Evolutionary conservation across 2,113 vertebrate species (phyloP).

Genomic region (Colaptes auratus): DNA sequence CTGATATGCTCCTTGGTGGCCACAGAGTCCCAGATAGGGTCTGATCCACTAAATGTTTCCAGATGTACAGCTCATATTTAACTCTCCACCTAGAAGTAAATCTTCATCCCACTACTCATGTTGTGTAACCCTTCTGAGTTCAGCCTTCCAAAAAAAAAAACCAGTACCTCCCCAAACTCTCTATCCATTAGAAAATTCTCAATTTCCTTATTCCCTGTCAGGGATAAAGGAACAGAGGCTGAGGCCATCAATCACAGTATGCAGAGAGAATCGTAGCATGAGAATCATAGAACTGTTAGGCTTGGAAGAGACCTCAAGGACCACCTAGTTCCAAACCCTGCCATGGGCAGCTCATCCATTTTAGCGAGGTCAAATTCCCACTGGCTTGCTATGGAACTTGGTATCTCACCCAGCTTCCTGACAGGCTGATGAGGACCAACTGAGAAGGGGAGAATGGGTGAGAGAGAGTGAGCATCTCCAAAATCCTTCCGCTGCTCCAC

Average conservation of each 20-base stretch:
- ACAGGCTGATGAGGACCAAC: neutral
- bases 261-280: neutral
- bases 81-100: slow-evolving; percentile 35
- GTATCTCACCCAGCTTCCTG: neutral
- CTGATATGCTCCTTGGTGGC: neutral
- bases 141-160: neutral
- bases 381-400: neutral
- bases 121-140: slow-evolving; percentile 39
- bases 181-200: slow-evolving; percentile 2
- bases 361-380: neutral
- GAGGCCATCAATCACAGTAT: neutral
- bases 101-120: slow-evolving; percentile 55
- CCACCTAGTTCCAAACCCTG: too few species aligned
- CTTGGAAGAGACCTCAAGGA: too few species aligned
- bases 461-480: neutral
- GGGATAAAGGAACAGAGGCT: neutral
- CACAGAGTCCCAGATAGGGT: neutral
- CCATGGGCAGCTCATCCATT: neutral
- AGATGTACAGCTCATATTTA: slow-evolving; percentile 56
- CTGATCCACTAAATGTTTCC: slow-evolving; percentile 51
- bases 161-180: neutral
- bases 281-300: too few species aligned
- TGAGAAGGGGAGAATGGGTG: neutral
- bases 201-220: neutral
- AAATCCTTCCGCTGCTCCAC: neutral